Base-by-base conservation (phyloP, 1,140 invertebrate genomes). In the Lordiphosa mommai region DNA sequence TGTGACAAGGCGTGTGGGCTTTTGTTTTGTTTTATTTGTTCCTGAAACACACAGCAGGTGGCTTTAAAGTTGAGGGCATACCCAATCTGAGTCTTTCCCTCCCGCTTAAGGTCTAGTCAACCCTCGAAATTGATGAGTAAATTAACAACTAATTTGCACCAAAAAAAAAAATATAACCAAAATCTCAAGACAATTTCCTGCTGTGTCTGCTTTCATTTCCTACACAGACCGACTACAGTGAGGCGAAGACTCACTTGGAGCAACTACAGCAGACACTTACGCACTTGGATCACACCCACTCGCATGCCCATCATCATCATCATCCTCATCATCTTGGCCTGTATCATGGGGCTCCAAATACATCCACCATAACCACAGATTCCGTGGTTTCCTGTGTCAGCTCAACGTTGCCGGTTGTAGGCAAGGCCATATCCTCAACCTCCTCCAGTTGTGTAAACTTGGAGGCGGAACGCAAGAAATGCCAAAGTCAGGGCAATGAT, bases 301-400 rank as follows among this genome's bases (percentile, higher is more conserved):
- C 37, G 8, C 74, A 66, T 13, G 29, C 49, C 16, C 58, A 58
- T 29, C 5, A 47, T 14, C 37, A 57, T 14, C 63, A 57, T 10
- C 72, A 47, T 9, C 56, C 33, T 20, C 55, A 52, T 40, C 73
- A 70, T 37, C 37, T 80, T 53, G 82, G 68, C 4, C 64, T 86
- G 29, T 86, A 84, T 58, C 79, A 85, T 53, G 60, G 52, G 38
- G 72, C 68, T 20, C 52, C 68, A 4, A 84, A 65, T 55, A 84
- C 68, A 29, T 84, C 77, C 17, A 84, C 77, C 10, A 66, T 84
- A 66, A 84, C 77, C 72, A 84, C 77, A 46, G 77, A 84, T 64
- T 84, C 77, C 57, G 79, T 84, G 72, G 77, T 84, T 77, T 84
- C 77, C 79, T 84, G 77, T 61, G 77, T 84, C 36, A 85, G 79